Conservation (phyloP, 1,140 invertebrate species). For the Oncopodura yosiiana region DNA sequence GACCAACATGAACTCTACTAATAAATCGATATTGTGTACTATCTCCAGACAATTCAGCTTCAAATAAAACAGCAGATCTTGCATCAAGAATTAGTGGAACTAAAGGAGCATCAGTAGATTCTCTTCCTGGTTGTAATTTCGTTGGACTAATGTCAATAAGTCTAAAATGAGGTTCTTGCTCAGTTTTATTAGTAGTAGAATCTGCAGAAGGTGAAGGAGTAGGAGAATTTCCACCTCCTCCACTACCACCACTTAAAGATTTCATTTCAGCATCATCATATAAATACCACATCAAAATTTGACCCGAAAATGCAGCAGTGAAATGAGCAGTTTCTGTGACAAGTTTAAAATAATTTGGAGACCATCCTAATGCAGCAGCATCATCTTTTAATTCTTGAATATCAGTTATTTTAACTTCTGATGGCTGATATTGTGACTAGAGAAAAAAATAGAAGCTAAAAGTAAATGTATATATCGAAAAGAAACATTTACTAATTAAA, state of each 20-base stretch:
- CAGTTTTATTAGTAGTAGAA: no score
- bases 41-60: not conserved
- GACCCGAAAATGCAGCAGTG: conserved; percentile 2
- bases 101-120: conserved; percentile 2
- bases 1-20: not conserved
- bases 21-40: not conserved
- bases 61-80: conserved; percentile 1
- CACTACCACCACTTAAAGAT: no score
- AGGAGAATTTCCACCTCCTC: no score
- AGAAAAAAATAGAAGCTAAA: not conserved
- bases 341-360: not conserved
- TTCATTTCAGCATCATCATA: no score
- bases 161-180: no score
- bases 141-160: not conserved
- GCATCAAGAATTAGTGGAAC: conserved; percentile 13
- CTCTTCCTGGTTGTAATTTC: not conserved
- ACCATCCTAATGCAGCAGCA: no score
- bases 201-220: no score
- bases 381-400: not conserved
- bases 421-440: conserved; percentile 7
- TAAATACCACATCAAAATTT: conserved; percentile 11
- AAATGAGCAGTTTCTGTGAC: not conserved
- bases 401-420: conserved; percentile 1
- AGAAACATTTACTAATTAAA: not conserved
- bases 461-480: not conserved